phyloP scores from a whole-genome alignment of 1,140 invertebrate genomes.

The fruit fly (Drosophila melanogaster) region Release_6_plus_ISO1_MT NT_033779.5:2428001-2428500 shows the following conservation, averaged over 20 bases:
- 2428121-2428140: slow-evolving; percentile 78
- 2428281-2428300: slow-evolving; percentile 26
- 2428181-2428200: slow-evolving; percentile 78
- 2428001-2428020: slow-evolving; percentile 52
- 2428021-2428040: slow-evolving; percentile 71
- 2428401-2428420: slow-evolving; percentile 73
- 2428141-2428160: slow-evolving; percentile 46
- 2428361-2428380: slow-evolving; percentile 80
- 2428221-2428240: slow-evolving; percentile 36
- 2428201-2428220: too few species aligned
- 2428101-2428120: slow-evolving; percentile 82
- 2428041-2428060: slow-evolving; percentile 74
- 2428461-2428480: slow-evolving; percentile 21
- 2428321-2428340: slow-evolving; percentile 64
- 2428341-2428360: slow-evolving; percentile 78
- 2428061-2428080: slow-evolving; percentile 43
- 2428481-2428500: slow-evolving; percentile 30
- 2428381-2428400: slow-evolving; percentile 81
- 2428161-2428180: slow-evolving; percentile 79
- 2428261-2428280: slow-evolving; percentile 2
- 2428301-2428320: slow-evolving; percentile 32
- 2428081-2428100: slow-evolving; percentile 73
- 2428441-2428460: slow-evolving; percentile 57
- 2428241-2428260: slow-evolving; percentile 6
- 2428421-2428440: slow-evolving; percentile 51